Percentiles rank a stretch among this genome's conserved stretches.
phyloP scores from a whole-genome alignment of 2,797 vertebrate species.

The Enteromius paludinosus region DNA sequence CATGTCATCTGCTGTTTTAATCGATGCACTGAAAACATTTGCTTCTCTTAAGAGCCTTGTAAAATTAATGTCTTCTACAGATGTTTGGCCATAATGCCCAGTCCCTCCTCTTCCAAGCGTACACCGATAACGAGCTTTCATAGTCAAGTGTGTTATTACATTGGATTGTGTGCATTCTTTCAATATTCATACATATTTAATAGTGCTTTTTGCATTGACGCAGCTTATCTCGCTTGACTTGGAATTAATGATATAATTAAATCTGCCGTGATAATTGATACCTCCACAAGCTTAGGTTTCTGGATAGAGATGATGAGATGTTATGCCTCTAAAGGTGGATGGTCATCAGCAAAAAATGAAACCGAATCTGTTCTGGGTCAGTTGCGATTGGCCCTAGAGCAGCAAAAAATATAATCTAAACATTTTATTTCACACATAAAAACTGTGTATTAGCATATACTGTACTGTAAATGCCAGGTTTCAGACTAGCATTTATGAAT shows the following conservation, averaged over 20 bases:
- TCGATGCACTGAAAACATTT: constrained; percentile 14
- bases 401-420: neutral
- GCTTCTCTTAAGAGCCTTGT: constrained; percentile 32
- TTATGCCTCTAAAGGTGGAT: constrained; percentile 3
- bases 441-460: neutral
- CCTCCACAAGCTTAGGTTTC: constrained; percentile 4
- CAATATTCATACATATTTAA: constrained; percentile 34
- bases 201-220: neutral
- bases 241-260: constrained; percentile 26
- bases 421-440: neutral
- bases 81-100: constrained; percentile 21
- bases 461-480: neutral
- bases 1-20: constrained; percentile 31
- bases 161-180: constrained; percentile 13
- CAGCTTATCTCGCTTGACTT: constrained; percentile 8
- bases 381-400: neutral
- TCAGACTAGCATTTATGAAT: neutral
- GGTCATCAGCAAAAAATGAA: constrained; percentile 5
- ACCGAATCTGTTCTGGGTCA: neutral
- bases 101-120: neutral
- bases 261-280: constrained; percentile 14
- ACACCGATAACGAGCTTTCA: constrained; percentile 7
- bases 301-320: constrained; percentile 16
- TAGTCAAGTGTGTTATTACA: constrained; percentile 28
- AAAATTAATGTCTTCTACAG: constrained; percentile 33